A percentile compares a stretch with the other conserved stretches of the same genome.
phyloP scores from a whole-genome alignment of 2,113 vertebrate genomes.

The Xenopus borealis region DNA sequence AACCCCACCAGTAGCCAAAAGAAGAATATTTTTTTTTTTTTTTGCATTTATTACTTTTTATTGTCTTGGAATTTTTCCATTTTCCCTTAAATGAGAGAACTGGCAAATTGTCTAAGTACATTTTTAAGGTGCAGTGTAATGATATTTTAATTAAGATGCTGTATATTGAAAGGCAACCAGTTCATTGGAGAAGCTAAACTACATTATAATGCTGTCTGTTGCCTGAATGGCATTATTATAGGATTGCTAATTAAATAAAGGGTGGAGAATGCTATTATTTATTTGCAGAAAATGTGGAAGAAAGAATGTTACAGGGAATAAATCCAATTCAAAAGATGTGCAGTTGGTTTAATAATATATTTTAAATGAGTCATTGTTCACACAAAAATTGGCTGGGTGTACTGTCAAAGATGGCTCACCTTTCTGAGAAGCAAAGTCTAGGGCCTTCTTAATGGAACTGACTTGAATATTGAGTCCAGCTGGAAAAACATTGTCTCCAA shows the following conservation, averaged over 20 bases:
- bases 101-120: too few species aligned
- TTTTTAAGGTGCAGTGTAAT: too few species aligned
- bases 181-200: too few species aligned
- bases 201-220: too few species aligned
- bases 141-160: too few species aligned
- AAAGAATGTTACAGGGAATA: constrained; percentile 41
- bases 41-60: too few species aligned
- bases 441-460: constrained; percentile 4
- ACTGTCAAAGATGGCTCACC: constrained; percentile 48
- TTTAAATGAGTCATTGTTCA: constrained; percentile 54
- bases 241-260: constrained; percentile 10
- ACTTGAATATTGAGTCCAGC: neutral
- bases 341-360: constrained; percentile 49
- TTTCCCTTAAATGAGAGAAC: too few species aligned
- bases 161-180: too few species aligned
- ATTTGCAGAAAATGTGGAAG: constrained; percentile 27
- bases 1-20: too few species aligned
- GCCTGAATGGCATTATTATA: neutral
- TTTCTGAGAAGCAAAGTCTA: neutral
- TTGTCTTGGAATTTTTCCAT: too few species aligned
- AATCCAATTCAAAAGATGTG: constrained; percentile 54
- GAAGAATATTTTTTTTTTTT: too few species aligned
- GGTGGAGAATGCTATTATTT: constrained; percentile 29
- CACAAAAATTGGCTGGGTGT: constrained; percentile 6
- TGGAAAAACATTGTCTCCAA: neutral